Base-by-base conservation (phyloP, 64 coral and sea anemone species). In the Trachythela sp. region DNA sequence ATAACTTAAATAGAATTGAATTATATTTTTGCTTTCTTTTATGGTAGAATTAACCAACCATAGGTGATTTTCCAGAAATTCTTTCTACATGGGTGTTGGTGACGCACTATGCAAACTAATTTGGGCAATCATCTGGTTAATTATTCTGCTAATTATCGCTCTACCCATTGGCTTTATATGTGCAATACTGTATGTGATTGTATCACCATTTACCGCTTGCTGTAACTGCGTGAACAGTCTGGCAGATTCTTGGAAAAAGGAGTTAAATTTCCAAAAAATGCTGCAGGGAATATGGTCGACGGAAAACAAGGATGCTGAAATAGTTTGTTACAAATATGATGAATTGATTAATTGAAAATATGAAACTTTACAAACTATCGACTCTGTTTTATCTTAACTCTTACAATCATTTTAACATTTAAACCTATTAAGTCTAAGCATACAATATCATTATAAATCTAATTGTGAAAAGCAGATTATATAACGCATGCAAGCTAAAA, bases 231-330 rank as follows among this genome's bases (percentile, higher is more conserved):
- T 89, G 7, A 93, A 91, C 49, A 80, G 89, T 36, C 59, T 99
- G 29, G 94, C 96, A 22, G 96, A 99, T 87, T 99, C 24, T 84
- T 99, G 7, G 94, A 88, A 94, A 99, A 91, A 91, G 96, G 96
- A 59, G 58, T 99, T 0, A 84, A 99, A 10, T 99, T 93, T 54
- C 96, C 96, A 8, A 85, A 93, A 71, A 90, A 37, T 2, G 76
- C 93, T 13, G 96, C 96, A 15, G 42, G 38, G 2, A 94, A 99
- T 54, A 88, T 87, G 49, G 89, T 94, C 2, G 84, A 85, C n/a
- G 96, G 96, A 20, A 94, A 99, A 85, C 83, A 84, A 24, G 96
- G 96, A 27, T 99, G 85, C 41, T 99, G 87, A 85, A n/a, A n/a
- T n/a, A n/a, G n/a, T n/a, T n/a, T n/a, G n/a, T n/a, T n/a, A n/a